Evolutionary conservation across 2,888 invertebrate genomes (phyloP).

Genomic region (Tricholauxania praeusta): DNA sequence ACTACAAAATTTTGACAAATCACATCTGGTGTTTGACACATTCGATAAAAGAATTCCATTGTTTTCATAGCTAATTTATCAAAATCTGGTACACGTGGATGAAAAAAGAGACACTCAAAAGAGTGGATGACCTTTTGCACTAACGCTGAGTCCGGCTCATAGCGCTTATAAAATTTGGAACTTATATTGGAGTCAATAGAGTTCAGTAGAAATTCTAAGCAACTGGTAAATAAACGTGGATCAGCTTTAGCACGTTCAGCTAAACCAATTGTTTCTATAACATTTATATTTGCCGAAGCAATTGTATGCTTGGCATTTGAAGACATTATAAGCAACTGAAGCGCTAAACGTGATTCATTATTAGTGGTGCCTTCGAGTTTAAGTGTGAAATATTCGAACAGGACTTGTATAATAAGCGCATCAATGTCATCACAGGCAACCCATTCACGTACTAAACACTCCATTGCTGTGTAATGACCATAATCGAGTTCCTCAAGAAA

Average conservation of each 20-base stretch:
- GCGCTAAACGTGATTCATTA: slow-evolving; percentile 79
- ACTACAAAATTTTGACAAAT: slow-evolving; percentile 70
- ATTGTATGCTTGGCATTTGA: slow-evolving; percentile 75
- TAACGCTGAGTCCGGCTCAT: slow-evolving; percentile 55
- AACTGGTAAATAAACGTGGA: slow-evolving; percentile 62
- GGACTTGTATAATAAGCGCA: slow-evolving; percentile 73
- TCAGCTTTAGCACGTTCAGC: slow-evolving; percentile 66
- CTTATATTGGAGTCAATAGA: slow-evolving; percentile 59
- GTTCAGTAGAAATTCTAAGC: slow-evolving; percentile 62
- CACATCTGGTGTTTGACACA: slow-evolving; percentile 73
- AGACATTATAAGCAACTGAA: slow-evolving; percentile 84
- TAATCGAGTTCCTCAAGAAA: slow-evolving; percentile 71
- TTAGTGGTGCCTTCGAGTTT: slow-evolving; percentile 78
- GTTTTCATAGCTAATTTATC: slow-evolving; percentile 70
- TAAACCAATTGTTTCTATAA: slow-evolving; percentile 80
- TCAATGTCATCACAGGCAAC: slow-evolving; percentile 72
- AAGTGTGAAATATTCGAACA: slow-evolving; percentile 88
- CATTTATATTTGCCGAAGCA: slow-evolving; percentile 77
- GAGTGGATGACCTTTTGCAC: slow-evolving; percentile 64
- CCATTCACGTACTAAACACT: slow-evolving; percentile 75
- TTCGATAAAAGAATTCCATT: slow-evolving; percentile 71
- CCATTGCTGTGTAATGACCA: slow-evolving; percentile 74
- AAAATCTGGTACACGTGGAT: slow-evolving; percentile 69
- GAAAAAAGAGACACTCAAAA: slow-evolving; percentile 69
- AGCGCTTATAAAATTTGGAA: slow-evolving; percentile 64